Evolutionary conservation across 2,113 vertebrate species (phyloP).

Genomic region (Stomatorhinus ivindoensis): DNA sequence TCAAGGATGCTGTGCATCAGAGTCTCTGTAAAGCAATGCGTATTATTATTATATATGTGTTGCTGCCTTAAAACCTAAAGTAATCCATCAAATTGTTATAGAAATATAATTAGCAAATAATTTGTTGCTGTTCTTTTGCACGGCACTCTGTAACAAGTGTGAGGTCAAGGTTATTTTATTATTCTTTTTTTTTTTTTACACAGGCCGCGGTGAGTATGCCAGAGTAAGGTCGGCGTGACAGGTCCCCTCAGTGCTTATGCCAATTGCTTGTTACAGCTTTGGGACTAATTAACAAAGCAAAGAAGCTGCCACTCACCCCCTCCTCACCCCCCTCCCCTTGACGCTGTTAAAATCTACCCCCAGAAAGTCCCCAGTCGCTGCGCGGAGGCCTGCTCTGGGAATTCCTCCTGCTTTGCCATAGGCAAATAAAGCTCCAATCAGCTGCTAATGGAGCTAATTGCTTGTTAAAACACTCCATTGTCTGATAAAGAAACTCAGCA

Average conservation of each 20-base stretch:
- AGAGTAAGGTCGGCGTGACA: background rate
- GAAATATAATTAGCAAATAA: background rate
- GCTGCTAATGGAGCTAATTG: conserved; percentile 13
- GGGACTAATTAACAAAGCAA: conserved; percentile 20
- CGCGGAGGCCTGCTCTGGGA: background rate
- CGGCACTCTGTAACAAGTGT: background rate
- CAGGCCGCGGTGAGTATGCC: background rate
- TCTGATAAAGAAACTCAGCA: background rate
- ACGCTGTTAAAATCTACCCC: background rate
- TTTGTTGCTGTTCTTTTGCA: background rate
- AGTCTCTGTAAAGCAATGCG: background rate
- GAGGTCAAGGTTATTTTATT: background rate
- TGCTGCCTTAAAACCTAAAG: background rate
- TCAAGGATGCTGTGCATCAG: background rate
- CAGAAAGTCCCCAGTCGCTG: background rate
- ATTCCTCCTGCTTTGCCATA: conserved; percentile 3
- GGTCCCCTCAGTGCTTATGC: background rate
- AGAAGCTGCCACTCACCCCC: background rate
- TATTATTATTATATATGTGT: background rate
- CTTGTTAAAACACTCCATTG: conserved; percentile 11
- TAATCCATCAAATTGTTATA: background rate
- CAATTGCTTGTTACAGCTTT: conserved; percentile 13
- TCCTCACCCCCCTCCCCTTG: background rate
- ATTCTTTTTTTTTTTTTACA: background rate
- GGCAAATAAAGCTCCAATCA: conserved; percentile 18